Conservation (phyloP, 2,113 vertebrate species). For the Epinephelus cyanopodus region DNA sequence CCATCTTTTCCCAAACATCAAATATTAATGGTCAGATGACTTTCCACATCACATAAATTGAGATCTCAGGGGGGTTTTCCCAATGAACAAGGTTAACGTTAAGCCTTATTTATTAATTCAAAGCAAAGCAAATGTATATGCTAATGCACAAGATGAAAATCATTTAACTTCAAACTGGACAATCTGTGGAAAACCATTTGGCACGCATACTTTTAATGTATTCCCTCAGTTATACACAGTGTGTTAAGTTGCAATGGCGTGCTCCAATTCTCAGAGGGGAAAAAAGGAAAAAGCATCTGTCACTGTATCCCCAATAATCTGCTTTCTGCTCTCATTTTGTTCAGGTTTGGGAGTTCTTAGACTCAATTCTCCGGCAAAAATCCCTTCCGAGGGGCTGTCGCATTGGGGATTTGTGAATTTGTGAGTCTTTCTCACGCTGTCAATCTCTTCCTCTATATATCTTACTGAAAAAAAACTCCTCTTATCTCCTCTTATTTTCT, state of each 20-base stretch:
- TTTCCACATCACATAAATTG: not conserved
- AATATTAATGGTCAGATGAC: not conserved
- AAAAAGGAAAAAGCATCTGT: constrained; percentile 15
- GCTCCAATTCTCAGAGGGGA: not conserved
- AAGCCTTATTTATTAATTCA: not conserved
- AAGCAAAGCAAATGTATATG: constrained; percentile 5
- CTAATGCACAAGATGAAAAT: not conserved
- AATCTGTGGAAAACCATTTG: not conserved
- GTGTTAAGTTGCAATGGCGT: not conserved
- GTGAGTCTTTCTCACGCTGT: constrained; percentile 39
- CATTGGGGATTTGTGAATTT: constrained; percentile 35
- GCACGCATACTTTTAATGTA: not conserved
- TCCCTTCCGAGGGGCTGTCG: constrained; percentile 23
- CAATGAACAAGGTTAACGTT: not conserved
- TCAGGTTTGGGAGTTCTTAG: constrained; percentile 45
- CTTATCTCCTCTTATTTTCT: not conserved
- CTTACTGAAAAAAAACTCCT: constrained; percentile 2
- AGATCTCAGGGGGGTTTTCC: not conserved
- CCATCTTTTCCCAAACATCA: constrained; percentile 20
- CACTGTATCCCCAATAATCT: constrained; percentile 29
- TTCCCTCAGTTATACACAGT: not conserved
- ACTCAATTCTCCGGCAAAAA: constrained; percentile 37
- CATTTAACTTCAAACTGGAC: not conserved
- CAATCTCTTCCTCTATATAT: constrained; percentile 33
- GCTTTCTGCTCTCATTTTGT: constrained; percentile 31